A percentile compares a stretch with the other conserved stretches of the same genome.
Conservation (phyloP, 1,140 invertebrate species). For the Drosophila obscura region DNA sequence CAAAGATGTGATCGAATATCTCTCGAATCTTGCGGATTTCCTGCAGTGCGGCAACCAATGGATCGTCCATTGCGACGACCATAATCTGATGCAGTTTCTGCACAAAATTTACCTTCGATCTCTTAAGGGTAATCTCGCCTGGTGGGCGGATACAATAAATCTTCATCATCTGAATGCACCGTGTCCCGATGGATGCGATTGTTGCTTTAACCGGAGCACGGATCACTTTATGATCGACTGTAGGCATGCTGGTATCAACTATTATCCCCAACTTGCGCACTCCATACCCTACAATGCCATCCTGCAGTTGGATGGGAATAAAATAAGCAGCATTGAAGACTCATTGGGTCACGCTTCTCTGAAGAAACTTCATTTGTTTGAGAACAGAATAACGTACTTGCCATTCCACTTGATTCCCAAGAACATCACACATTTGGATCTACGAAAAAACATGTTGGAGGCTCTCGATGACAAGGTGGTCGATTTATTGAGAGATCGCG, state of each 20-base stretch:
- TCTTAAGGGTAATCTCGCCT: not conserved
- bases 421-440: not conserved
- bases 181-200: conserved; percentile 15
- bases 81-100: not conserved
- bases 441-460: no score
- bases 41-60: conserved; percentile 20
- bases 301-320: no score
- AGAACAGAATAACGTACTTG: conserved; percentile 11
- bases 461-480: no score
- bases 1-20: not conserved
- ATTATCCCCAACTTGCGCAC: no score
- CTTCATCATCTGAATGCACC: not conserved
- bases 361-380: conserved; percentile 8
- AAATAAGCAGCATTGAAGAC: no score
- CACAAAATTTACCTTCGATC: not conserved
- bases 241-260: no score
- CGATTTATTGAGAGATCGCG: no score
- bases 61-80: conserved; percentile 15
- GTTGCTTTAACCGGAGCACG: not conserved
- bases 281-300: no score
- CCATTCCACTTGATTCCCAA: not conserved
- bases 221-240: conserved; percentile 12
- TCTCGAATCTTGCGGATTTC: not conserved
- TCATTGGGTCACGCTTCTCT: conserved; percentile 1
- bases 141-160: not conserved